Percentiles rank a stretch among this genome's conserved stretches.
Conservation (phyloP, 2,113 vertebrate species). For the Scomber scombrus region DNA sequence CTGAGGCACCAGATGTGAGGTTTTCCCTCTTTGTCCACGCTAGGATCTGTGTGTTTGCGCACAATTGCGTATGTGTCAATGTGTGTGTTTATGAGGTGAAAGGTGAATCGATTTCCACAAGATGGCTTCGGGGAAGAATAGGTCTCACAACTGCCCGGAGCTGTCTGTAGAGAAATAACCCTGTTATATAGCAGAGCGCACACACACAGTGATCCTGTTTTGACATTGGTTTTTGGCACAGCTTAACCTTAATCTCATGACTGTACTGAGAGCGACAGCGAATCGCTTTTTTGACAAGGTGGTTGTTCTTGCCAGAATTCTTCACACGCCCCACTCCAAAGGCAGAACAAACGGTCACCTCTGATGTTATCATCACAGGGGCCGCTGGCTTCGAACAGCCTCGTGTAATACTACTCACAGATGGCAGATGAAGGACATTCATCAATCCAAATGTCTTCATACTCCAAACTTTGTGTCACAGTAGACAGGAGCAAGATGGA, state of each 20-base stretch:
- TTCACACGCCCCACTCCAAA: constrained; percentile 31
- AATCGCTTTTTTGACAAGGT: constrained; percentile 56
- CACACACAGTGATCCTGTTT: constrained; percentile 59
- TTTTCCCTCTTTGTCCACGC: constrained; percentile 21
- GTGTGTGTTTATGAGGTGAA: constrained; percentile 57
- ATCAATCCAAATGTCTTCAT: constrained; percentile 61
- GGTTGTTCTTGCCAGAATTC: constrained; percentile 51
- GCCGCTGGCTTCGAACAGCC: constrained; percentile 22
- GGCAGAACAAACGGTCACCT: constrained; percentile 42
- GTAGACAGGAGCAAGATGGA: constrained; percentile 50
- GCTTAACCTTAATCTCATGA: constrained; percentile 77
- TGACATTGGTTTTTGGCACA: constrained; percentile 73
- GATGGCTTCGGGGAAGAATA: constrained; percentile 62
- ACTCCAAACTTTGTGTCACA: constrained; percentile 50
- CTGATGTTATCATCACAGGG: constrained; percentile 51
- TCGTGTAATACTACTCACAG: constrained; percentile 39
- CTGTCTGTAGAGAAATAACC: constrained; percentile 66
- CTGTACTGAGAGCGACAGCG: constrained; percentile 51
- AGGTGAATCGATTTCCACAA: constrained; percentile 71
- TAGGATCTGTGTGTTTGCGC: constrained; percentile 30
- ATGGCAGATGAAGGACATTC: constrained; percentile 53
- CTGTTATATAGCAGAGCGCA: constrained; percentile 44
- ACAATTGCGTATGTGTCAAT: constrained; percentile 21
- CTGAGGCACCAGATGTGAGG: constrained; percentile 60
- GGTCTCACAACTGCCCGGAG: constrained; percentile 57